Base-by-base conservation (phyloP, 1,140 invertebrate genomes). In the Elysia chlorotica region DNA sequence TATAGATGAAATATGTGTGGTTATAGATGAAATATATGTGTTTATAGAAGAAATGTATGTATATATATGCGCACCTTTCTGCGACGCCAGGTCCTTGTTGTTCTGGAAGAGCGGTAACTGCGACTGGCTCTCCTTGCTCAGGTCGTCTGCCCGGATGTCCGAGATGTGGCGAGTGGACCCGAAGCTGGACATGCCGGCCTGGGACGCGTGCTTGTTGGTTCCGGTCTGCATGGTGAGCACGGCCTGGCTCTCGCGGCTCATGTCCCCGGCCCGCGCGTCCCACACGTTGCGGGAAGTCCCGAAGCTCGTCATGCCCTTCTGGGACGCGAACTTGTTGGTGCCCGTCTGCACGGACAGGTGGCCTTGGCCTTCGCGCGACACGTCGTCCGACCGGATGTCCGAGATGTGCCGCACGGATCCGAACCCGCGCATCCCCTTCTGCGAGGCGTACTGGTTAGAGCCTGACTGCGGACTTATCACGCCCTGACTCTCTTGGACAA, bases 151-250 rank as follows among this genome's bases (percentile, higher is more conserved):
- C 21, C 76, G 72, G 65, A 83, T 82, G 70, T 85, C 83, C 21
- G 82, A 76, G 56, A 83, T 79, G 57, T 85, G 83, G 30, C 83
- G 73, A 2, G 75, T 71, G 23, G 76, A 76, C 19, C 83, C 83
- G n/a, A n/a, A 71, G 28, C n/a, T n/a, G n/a, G n/a, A n/a, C 82
- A 96, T 95, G 35, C 95, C 96, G 81, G 93, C 94, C 88, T 97
- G 95, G 82, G 90, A 96, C 75, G 95, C 96, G 33, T 86, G 86
- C 87, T 96, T 96, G 65, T 96, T 97, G 56, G 93, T 93, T 54
- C 96, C 96, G 63, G 94, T 94, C 87, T 98, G 96, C 0, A 97
- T 90, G 74, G 95, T 95, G 76, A 97, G 96, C 56, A 96, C 91
- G 0, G 91, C 88, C 79, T 97, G 90, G 2, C 95, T 94, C 14